These are phyloP conservation scores for Ibycter americanus DNA, from an alignment of 2,797 vertebrate species.

Conservation along the genomic window DNA sequence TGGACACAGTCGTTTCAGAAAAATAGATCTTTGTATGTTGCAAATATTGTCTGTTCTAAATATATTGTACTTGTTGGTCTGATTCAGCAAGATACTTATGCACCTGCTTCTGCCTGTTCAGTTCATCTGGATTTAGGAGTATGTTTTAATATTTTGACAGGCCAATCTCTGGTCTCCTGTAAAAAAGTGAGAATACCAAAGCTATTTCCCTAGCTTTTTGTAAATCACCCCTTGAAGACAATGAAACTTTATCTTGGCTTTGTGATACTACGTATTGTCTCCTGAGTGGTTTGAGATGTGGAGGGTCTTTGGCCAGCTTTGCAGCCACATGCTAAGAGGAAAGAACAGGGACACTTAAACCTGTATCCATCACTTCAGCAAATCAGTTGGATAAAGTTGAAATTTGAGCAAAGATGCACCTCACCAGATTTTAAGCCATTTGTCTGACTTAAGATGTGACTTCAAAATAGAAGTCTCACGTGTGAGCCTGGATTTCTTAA, in stretches of 20 bases:
- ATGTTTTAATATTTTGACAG: not conserved
- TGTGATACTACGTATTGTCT: not conserved
- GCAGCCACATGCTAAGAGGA: not conserved
- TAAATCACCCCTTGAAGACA: not conserved
- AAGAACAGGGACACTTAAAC: not conserved
- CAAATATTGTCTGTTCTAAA: not conserved
- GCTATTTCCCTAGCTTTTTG: not conserved
- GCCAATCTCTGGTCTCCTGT: not conserved
- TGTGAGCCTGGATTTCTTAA: not conserved
- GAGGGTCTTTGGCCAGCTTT: not conserved
- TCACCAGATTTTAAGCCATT: not conserved
- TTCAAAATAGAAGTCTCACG: not conserved
- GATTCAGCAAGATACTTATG: not conserved
- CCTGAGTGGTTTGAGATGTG: not conserved
- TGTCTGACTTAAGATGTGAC: not conserved
- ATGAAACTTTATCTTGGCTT: not conserved
- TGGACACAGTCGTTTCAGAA: not conserved
- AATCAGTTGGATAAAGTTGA: not conserved
- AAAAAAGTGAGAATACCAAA: not conserved
- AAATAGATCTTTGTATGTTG: not conserved
- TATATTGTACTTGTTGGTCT: not conserved
- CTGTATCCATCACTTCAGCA: not conserved
- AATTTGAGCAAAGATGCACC: not conserved
- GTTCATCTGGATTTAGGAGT: not conserved
- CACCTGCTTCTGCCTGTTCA: not conserved